Percentiles rank a stretch among this genome's conserved stretches.
These are phyloP conservation scores for Lacerta agilis DNA, from an alignment of 2,797 vertebrate genomes.

Conservation along the genomic window DNA sequence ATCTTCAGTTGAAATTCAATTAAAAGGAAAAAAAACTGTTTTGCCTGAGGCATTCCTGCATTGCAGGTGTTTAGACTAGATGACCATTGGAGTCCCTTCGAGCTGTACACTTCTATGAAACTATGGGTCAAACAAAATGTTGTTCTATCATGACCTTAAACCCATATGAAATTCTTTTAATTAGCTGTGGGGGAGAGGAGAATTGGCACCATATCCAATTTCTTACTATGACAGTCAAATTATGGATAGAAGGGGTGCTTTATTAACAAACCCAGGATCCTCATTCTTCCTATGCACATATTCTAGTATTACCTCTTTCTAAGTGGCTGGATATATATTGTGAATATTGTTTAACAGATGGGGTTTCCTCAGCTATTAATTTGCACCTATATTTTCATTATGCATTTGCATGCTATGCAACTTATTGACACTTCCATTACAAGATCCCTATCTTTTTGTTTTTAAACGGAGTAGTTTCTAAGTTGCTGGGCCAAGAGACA, in stretches of 20 bases:
- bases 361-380: background rate
- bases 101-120: too few species aligned
- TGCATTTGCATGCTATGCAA: background rate
- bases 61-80: too few species aligned
- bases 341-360: background rate
- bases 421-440: background rate
- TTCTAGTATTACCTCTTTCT: background rate
- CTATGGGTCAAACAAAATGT: too few species aligned
- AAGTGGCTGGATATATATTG: background rate
- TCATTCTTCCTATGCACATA: background rate
- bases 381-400: background rate
- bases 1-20: background rate
- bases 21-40: background rate
- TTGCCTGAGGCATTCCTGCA: slow-evolving; percentile 5
- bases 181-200: too few species aligned
- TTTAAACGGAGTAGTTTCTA: background rate
- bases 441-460: background rate
- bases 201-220: background rate
- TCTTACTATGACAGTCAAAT: background rate
- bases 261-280: background rate
- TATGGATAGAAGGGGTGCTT: background rate
- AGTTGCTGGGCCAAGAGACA: background rate
- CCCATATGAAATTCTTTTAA: too few species aligned
- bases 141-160: too few species aligned
- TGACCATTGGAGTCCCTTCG: too few species aligned